Base-by-base conservation (phyloP, 2,888 invertebrate genomes). In the Halictus quadricinctus region DNA sequence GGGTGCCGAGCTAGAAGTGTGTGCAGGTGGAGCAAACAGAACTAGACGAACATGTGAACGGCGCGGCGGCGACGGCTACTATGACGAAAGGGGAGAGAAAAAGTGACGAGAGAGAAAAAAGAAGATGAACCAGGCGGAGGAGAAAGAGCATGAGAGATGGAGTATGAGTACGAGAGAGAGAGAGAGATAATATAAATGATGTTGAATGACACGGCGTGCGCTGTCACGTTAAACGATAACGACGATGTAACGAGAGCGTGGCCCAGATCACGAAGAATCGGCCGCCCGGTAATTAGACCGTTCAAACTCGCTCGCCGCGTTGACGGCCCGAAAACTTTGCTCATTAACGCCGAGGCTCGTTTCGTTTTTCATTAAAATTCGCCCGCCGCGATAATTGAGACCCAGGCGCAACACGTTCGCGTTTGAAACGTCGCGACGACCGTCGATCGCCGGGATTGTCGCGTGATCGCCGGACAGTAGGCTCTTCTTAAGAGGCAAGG, bases 241-340 rank as follows among this genome's bases (percentile, higher is more conserved):
- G 72, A 83, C 48, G 74, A 75, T 75, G 83, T 83, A 83, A 77
- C 83, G 58, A 74, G 77, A 83, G 70, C 73, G 66, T 43, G 75
- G 58, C 75, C 66, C 36, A 72, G 66, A 84, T 84, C 66, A 66
- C 84, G 76, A 79, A 76, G 79, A 83, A 84, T 84, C 84, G 76
- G 72, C 75, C 75, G 54, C 46, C 75, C 21, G 54, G 84, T 83
- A 84, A 83, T 84, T 84, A 84, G 84, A 83, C 66, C 79, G 78
- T 84, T 79, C 84, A 76, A 76, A 69, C 58, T 83, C 66, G 64
- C 72, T 78, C 78, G 73, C 43, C 29, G 69, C 41, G 77, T 77
- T 81, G 76, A 74, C 74, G 81, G 43, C 73, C 43, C 72, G 84
- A 73, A 72, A 84, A 83, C 76, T 76, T 84, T 76, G 84, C 79